Evolutionary conservation across 2,113 vertebrate species (phyloP).

Genomic region (Sorex araneus): DNA sequence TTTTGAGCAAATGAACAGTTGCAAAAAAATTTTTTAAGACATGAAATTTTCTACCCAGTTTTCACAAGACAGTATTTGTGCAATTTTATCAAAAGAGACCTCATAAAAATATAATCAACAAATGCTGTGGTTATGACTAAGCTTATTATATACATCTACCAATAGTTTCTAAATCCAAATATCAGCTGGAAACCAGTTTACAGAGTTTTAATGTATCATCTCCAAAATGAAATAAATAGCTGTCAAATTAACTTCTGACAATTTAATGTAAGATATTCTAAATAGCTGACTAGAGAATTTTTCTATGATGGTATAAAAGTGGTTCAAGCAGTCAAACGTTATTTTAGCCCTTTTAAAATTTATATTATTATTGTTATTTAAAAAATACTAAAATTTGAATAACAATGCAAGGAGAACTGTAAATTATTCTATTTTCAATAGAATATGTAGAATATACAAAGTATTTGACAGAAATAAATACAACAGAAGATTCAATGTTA

Average conservation of each 20-base stretch:
- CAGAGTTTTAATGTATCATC: constrained; percentile 92
- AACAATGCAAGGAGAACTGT: constrained; percentile 1
- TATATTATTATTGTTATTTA: constrained; percentile 26
- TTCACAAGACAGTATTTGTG: constrained; percentile 89
- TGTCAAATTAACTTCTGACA: constrained; percentile 91
- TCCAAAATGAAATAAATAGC: constrained; percentile 92
- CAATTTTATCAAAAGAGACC: constrained; percentile 88
- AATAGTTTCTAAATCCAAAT: constrained; percentile 85
- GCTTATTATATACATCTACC: constrained; percentile 91
- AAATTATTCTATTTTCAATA: constrained; percentile 30
- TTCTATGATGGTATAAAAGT: constrained; percentile 76
- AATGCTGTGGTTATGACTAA: constrained; percentile 86
- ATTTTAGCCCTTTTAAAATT: not conserved
- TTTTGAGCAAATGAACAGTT: constrained; percentile 38
- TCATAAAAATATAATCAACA: constrained; percentile 86
- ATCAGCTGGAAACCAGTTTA: constrained; percentile 89
- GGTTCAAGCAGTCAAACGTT: not conserved
- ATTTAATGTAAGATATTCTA: constrained; percentile 89
- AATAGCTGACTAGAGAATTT: constrained; percentile 73
- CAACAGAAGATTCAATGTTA: not conserved
- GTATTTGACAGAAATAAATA: constrained; percentile 13
- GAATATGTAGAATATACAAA: constrained; percentile 9
- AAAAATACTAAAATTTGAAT: constrained; percentile 43
- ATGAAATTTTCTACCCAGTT: constrained; percentile 42
- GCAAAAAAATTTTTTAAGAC: not conserved